Evolutionary conservation across 2,113 vertebrate genomes (phyloP).

Genomic region (Oreocharis arfaki): DNA sequence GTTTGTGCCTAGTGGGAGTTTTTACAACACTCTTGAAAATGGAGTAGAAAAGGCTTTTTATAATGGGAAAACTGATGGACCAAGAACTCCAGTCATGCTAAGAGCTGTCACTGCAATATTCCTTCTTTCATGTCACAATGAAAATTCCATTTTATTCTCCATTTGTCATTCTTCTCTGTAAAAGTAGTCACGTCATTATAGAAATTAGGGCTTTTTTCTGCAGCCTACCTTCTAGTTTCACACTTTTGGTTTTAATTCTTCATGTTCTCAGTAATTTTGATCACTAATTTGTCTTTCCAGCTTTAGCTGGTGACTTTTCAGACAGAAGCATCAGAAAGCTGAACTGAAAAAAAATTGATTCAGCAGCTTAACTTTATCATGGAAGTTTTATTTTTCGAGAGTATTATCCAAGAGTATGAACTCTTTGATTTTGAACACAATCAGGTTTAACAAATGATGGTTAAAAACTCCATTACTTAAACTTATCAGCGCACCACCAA

Average conservation of each 20-base stretch:
- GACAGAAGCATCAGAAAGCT: not conserved
- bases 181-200: not conserved
- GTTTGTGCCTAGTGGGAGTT: not conserved
- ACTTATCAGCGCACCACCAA: not conserved
- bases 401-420: not conserved
- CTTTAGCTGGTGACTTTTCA: not conserved
- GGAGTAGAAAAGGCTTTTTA: not conserved
- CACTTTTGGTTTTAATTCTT: not conserved
- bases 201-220: not conserved
- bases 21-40: not conserved
- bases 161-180: not conserved
- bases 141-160: constrained; percentile 14
- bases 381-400: not conserved
- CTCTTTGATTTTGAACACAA: not conserved
- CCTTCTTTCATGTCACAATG: not conserved
- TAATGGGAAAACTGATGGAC: not conserved
- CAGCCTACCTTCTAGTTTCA: not conserved
- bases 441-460: not conserved
- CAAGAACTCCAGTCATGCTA: not conserved
- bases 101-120: not conserved
- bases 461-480: not conserved
- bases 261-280: not conserved
- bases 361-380: not conserved
- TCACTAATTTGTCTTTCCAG: not conserved
- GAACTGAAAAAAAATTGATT: not conserved